Evolutionary conservation across 2,888 invertebrate species (phyloP), one percentile per base, ranked within the genome.

Genomic region (Philhelius pedissequus): DNA sequence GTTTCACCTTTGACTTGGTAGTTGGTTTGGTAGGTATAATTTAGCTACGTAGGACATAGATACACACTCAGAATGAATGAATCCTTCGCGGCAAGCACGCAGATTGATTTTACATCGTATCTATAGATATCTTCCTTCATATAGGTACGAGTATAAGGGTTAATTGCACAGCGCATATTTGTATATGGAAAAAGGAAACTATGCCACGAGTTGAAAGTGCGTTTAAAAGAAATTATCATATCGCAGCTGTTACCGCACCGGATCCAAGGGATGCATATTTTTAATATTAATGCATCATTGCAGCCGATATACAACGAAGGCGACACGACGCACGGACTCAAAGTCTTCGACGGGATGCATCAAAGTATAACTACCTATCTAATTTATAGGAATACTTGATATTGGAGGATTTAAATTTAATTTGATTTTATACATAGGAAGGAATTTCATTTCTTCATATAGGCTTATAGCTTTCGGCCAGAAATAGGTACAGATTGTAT

Each of bases 191-290:
- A 43, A 30, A 6, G 18, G n/a, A 56, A 45, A 22, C 58, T 8
- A 38, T 68, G 80, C 70, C 83, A 84, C 84, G 80, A 76, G 84
- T 54, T 80, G 30, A 76, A 75, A 84, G 80, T 80, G 76, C 84
- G 84, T 84, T 80, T 70, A 35, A 18, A 38, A 43, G n/a, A 74
- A 80, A 80, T 84, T 76, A 76, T 80, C 75, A 84, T 84, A 76
- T 50, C 5, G 60, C 79, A 75, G 83, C 80, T 64, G 84, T 48
- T 48, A 52, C 7, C 6, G 0, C 2, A 7, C n/a, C 50, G 25
- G 50, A 50, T 56, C n/a, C 25, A 22, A 25, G 13, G 13, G 35
- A 77, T 81, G 82, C 73, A 77, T 11, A 27, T 27, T 52, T 48
- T 52, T 48, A 56, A 56, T n/a, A 40, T 40, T 30, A 70, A 25